Conservation (phyloP, 1,140 invertebrate genomes). For the Sarcophaga peregrina region DNA sequence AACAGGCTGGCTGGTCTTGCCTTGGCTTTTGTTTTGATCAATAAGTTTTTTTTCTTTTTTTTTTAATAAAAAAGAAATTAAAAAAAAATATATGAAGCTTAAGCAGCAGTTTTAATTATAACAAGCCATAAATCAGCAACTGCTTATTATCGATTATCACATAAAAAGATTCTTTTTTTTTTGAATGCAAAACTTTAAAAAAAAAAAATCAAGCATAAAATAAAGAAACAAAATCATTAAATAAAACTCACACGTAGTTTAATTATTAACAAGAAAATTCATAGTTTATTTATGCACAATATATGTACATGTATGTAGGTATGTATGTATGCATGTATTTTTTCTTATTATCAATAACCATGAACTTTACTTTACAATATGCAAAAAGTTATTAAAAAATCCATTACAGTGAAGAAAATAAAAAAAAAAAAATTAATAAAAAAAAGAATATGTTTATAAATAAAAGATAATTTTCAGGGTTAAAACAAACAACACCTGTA, state of each 20-base stretch:
- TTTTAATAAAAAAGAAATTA: too few species aligned
- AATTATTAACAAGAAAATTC: background rate
- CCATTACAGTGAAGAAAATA: background rate
- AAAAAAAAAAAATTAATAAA: background rate
- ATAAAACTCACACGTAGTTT: background rate
- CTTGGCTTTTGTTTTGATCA: too few species aligned
- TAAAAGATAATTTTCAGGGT: constrained; percentile 32
- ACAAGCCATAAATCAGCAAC: constrained; percentile 28
- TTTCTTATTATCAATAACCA: background rate
- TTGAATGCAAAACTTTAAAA: background rate
- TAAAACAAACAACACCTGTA: constrained; percentile 31
- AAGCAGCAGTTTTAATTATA: constrained; percentile 28
- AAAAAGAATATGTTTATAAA: background rate
- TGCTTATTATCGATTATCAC: background rate
- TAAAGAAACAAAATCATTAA: constrained; percentile 6
- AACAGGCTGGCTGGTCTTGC: too few species aligned
- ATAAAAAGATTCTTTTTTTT: constrained; percentile 25
- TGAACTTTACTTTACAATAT: constrained; percentile 40
- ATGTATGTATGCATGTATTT: too few species aligned
- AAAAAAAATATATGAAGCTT: too few species aligned
- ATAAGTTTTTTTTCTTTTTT: too few species aligned
- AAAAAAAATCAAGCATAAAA: background rate
- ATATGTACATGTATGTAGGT: too few species aligned
- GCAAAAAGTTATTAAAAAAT: constrained; percentile 17
- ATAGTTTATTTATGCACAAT: background rate